Evolutionary conservation across 2,888 invertebrate genomes (phyloP), one percentile per base, ranked within the genome.

Genomic region (Prosopocoilus inquinatus): DNA sequence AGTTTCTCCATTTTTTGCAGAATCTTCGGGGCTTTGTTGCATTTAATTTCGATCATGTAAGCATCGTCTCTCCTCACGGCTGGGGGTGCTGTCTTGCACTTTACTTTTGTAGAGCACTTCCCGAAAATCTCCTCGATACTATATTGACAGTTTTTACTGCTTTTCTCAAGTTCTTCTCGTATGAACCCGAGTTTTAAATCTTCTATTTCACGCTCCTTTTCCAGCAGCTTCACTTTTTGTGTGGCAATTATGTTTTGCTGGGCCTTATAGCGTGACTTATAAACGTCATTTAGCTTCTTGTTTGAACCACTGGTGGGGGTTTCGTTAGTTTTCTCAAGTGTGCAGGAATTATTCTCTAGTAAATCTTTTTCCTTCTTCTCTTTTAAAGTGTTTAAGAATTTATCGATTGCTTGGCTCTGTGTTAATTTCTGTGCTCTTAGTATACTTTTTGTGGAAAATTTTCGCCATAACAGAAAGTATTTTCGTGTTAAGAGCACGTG

Each of bases 181-280:
- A 90, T 81, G 73, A 85, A 87, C 54, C 86, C 85, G 49, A 89
- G 76, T 69, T 86, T 88, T 1, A 90, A 74, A 68, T 89, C 85
- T 70, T 88, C 84, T 54, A 90, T 90, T n/a, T 88, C 70, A 65
- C 84, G 82, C 63, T 84, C 85, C 72, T 90, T 89, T 56, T 88
- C 84, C 55, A 86, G 84, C 55, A 91, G 71, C 75, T 89, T 89
- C 1, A 81, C 76, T 70, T 84, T 87, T 72, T 90, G 90, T 28
- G 85, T 74, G 28, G 88, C 85, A 55, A 90, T 90, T 41, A 90
- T 86, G 62, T 84, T 83, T 69, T 86, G 86, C 70, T 90, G 90
- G 8, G 87, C 81, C 72, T 84, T 84, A 58, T 84, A 85, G 64
- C 88, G 64, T 52, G 72, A 69, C 65, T 69, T 65, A 47, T 64